phyloP scores from a whole-genome alignment of 2,797 vertebrate species.

The Leptatherina wallacei region DNA sequence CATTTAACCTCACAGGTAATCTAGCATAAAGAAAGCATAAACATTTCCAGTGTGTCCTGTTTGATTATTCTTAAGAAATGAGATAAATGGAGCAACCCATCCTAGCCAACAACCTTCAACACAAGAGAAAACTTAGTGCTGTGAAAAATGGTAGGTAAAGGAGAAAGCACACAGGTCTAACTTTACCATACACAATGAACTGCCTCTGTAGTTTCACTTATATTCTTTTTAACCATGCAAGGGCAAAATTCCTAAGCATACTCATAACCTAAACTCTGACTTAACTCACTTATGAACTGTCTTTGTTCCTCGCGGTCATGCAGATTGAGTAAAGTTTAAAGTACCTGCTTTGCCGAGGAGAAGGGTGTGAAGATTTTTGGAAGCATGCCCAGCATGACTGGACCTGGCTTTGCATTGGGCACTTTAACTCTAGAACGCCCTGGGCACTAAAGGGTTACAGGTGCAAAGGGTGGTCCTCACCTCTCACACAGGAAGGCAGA shows the following conservation, averaged over 20 bases:
- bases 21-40: not conserved
- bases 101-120: not conserved
- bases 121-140: constrained; percentile 5
- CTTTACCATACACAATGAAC: not conserved
- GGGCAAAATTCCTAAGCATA: constrained; percentile 44
- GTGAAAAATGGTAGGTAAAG: constrained; percentile 1
- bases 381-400: constrained; percentile 41
- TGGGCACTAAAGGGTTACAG: constrained; percentile 86
- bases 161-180: constrained; percentile 6
- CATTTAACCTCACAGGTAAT: not conserved
- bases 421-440: constrained; percentile 77
- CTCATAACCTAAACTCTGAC: constrained; percentile 12
- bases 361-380: constrained; percentile 44
- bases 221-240: constrained; percentile 28
- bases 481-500: constrained; percentile 68
- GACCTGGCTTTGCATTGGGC: constrained; percentile 60
- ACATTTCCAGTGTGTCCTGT: constrained; percentile 1
- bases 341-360: constrained; percentile 75
- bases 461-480: constrained; percentile 83
- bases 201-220: not conserved
- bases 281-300: constrained; percentile 25
- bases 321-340: constrained; percentile 72
- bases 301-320: constrained; percentile 54
- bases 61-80: not conserved
- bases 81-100: constrained; percentile 8